Percentiles rank a stretch among this genome's conserved stretches.
phyloP scores from a whole-genome alignment of 2,888 invertebrate genomes.

The Drosophila tanythrix region DNA sequence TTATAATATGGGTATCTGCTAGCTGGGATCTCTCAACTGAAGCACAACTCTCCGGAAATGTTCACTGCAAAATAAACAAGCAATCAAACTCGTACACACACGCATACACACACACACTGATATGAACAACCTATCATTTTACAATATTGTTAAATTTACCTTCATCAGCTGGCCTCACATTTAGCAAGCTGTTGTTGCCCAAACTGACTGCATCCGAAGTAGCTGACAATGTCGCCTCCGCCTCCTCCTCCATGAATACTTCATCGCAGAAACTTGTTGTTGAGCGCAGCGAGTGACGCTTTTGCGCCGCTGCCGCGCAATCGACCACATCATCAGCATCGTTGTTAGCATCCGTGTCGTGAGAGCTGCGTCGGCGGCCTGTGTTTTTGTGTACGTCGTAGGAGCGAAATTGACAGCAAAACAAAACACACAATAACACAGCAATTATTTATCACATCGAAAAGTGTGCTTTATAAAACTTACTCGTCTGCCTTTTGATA shows the following conservation, averaged over 20 bases:
- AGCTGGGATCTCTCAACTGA: not conserved
- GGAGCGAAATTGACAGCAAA: slow-evolving; percentile 42
- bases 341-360: slow-evolving; percentile 51
- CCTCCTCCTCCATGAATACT: slow-evolving; percentile 72
- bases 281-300: slow-evolving; percentile 80
- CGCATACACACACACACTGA: slow-evolving; percentile 4
- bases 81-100: slow-evolving; percentile 11
- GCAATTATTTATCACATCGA: slow-evolving; percentile 6
- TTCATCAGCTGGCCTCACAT: slow-evolving; percentile 60
- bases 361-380: slow-evolving; percentile 73
- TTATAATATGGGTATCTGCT: not conserved
- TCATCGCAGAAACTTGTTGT: slow-evolving; percentile 83
- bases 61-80: slow-evolving; percentile 7
- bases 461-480: slow-evolving; percentile 26
- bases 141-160: slow-evolving; percentile 55
- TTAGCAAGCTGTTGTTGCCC: slow-evolving; percentile 58
- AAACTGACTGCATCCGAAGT: slow-evolving; percentile 61
- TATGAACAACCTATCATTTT: not conserved
- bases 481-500: slow-evolving; percentile 81
- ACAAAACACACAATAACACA: slow-evolving; percentile 37
- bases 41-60: slow-evolving; percentile 23
- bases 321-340: slow-evolving; percentile 52
- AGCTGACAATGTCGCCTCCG: slow-evolving; percentile 26
- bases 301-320: slow-evolving; percentile 54
- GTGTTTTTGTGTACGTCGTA: slow-evolving; percentile 37